Evolutionary conservation across 2,888 invertebrate species (phyloP).

Genomic region (Therioaphis trifolii): DNA sequence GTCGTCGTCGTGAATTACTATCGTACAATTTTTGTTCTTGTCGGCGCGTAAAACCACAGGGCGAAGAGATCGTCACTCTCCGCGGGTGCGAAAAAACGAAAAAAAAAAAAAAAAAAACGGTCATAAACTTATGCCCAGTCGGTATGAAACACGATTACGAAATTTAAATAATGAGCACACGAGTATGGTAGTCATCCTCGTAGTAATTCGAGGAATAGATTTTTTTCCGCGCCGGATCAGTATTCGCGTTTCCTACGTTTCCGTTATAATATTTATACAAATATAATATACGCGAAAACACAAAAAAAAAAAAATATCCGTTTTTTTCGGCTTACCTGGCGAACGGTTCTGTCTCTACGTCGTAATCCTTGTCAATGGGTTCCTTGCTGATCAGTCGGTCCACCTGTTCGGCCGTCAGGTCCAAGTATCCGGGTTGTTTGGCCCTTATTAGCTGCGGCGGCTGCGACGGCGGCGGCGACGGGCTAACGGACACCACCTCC

Average conservation of each 20-base stretch:
- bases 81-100: not conserved
- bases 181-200: no score
- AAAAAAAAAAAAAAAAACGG: not conserved
- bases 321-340: slow-evolving; percentile 68
- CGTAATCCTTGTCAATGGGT: slow-evolving; percentile 68
- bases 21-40: no score
- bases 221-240: not conserved
- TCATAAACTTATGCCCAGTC: not conserved
- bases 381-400: slow-evolving; percentile 67
- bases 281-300: no score
- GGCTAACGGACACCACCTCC: slow-evolving; percentile 59
- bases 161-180: no score
- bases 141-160: not conserved
- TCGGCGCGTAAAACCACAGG: no score
- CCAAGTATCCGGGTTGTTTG: slow-evolving; percentile 66
- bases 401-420: slow-evolving; percentile 66
- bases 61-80: no score
- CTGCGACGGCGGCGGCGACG: slow-evolving; percentile 50
- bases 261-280: not conserved
- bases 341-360: slow-evolving; percentile 68
- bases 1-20: no score
- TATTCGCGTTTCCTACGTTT: not conserved
- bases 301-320: not conserved
- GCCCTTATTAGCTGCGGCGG: slow-evolving; percentile 62
- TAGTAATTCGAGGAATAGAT: no score